Evolutionary conservation across 2,797 vertebrate genomes (phyloP).

Genomic region (Adrianichthys oophorus): DNA sequence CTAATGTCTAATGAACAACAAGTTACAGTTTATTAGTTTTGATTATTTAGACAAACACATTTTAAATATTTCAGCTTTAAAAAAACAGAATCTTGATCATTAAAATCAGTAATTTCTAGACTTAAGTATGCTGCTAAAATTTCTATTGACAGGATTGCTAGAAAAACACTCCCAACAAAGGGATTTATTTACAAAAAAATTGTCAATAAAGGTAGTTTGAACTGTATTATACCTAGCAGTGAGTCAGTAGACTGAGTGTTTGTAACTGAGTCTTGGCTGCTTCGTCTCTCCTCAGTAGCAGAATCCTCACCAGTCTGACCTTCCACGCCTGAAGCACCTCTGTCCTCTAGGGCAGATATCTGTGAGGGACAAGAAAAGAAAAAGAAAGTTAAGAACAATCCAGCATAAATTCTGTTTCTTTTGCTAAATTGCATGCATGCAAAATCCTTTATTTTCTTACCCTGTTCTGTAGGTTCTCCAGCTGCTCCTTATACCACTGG

Average conservation of each 20-base stretch:
- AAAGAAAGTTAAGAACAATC: slow-evolving; percentile 11
- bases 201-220: too few species aligned
- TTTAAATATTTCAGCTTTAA: too few species aligned
- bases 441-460: slow-evolving; percentile 62
- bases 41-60: too few species aligned
- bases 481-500: slow-evolving; percentile 80
- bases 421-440: not conserved
- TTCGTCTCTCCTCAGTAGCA: slow-evolving; percentile 47
- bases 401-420: slow-evolving; percentile 18
- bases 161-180: not conserved
- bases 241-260: slow-evolving; percentile 72
- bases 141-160: too few species aligned
- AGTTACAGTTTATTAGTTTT: too few species aligned
- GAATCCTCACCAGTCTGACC: slow-evolving; percentile 21
- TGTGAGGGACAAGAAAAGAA: slow-evolving; percentile 49
- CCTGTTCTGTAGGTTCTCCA: slow-evolving; percentile 80
- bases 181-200: not conserved
- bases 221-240: slow-evolving; percentile 52
- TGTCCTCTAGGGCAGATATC: slow-evolving; percentile 80
- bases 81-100: too few species aligned
- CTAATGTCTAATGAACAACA: too few species aligned
- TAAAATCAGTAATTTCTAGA: too few species aligned
- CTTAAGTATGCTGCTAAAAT: too few species aligned
- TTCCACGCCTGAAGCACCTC: slow-evolving; percentile 52
- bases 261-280: slow-evolving; percentile 53